Evolutionary conservation across 2,888 invertebrate genomes (phyloP).

Genomic region (Unio pictorum): DNA sequence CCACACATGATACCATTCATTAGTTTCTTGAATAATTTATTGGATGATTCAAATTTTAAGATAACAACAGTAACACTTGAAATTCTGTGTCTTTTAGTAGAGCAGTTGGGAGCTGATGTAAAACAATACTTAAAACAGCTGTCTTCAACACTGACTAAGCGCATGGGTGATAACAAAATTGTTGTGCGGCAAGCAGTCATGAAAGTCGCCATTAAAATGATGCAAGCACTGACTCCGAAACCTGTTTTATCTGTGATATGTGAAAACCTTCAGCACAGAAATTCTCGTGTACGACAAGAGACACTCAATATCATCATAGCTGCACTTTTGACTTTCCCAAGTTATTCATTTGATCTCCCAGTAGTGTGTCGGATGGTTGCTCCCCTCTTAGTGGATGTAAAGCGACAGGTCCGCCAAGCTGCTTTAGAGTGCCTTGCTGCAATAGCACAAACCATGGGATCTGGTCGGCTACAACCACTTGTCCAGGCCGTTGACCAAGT

Average conservation of each 20-base stretch:
- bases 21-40: conserved; percentile 75
- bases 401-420: conserved; percentile 83
- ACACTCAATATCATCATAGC: conserved; percentile 84
- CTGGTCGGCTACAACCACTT: conserved; percentile 76
- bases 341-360: conserved; percentile 80
- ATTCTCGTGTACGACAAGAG: conserved; percentile 80
- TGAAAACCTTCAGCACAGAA: conserved; percentile 73
- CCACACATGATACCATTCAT: conserved; percentile 79
- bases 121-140: conserved; percentile 73
- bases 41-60: conserved; percentile 78
- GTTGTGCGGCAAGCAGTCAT: conserved; percentile 74
- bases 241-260: conserved; percentile 75
- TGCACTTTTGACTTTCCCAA: conserved; percentile 84
- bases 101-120: conserved; percentile 69
- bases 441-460: conserved; percentile 81
- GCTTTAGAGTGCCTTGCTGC: conserved; percentile 86
- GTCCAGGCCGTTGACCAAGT: conserved; percentile 72
- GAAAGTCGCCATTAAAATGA: conserved; percentile 73
- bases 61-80: conserved; percentile 73
- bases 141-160: conserved; percentile 71
- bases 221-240: conserved; percentile 74
- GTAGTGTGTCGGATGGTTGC: conserved; percentile 72
- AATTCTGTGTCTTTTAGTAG: conserved; percentile 72
- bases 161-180: conserved; percentile 74
- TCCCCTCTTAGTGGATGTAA: conserved; percentile 76